Conservation (phyloP, 2,113 vertebrate species). For the Myotis davidii region DNA sequence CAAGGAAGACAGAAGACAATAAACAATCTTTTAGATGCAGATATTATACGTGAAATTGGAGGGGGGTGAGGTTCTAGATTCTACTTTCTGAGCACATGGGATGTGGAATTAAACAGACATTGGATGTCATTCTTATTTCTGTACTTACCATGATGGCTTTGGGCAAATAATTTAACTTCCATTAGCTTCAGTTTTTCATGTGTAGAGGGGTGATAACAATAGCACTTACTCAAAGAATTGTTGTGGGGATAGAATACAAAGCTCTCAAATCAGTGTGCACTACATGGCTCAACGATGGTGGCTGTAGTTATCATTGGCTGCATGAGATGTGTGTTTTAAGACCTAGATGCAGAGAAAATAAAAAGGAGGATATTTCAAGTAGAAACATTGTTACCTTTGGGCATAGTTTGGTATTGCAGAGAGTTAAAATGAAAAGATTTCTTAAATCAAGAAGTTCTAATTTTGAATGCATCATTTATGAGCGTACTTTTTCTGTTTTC, state of each 20-base stretch:
- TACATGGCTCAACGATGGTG: neutral
- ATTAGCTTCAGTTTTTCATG: neutral
- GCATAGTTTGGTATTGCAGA: neutral
- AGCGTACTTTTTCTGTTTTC: neutral
- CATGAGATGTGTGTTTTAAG: neutral
- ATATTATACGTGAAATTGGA: neutral
- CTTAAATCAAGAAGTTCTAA: neutral
- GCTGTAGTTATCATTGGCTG: neutral
- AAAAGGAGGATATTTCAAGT: neutral
- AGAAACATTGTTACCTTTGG: neutral
- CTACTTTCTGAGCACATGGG: neutral
- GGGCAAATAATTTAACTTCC: neutral
- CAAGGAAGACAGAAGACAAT: neutral
- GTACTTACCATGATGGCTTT: neutral
- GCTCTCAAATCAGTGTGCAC: neutral
- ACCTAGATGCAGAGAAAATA: neutral
- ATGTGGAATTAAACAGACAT: neutral
- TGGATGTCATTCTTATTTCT: neutral
- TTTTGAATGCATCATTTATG: neutral
- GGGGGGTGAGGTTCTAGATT: neutral
- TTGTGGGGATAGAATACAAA: neutral
- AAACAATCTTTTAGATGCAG: neutral
- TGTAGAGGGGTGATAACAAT: neutral
- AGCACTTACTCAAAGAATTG: neutral
- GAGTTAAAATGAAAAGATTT: neutral